Percentiles rank a stretch among this genome's conserved stretches.
Evolutionary conservation across 1,140 invertebrate genomes (phyloP).

Genomic region (Drosophila tristis): DNA sequence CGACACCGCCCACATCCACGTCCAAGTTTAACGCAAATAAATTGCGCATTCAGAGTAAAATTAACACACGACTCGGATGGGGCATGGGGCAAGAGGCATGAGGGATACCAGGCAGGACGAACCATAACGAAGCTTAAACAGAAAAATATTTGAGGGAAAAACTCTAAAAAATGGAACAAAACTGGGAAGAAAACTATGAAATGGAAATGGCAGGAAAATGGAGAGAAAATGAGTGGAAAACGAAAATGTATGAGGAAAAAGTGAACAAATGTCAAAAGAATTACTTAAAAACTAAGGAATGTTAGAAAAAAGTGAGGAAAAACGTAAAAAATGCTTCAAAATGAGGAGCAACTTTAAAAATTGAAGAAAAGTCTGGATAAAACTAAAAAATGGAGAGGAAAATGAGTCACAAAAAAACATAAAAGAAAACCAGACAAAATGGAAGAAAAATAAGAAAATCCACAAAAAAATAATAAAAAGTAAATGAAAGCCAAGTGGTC

Average conservation of each 20-base stretch:
- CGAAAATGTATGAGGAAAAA: neutral
- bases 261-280: too few species aligned
- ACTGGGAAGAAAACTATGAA: constrained; percentile 15
- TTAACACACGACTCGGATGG: constrained; percentile 58
- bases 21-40: constrained; percentile 79
- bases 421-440: constrained; percentile 6
- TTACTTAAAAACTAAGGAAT: too few species aligned
- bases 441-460: too few species aligned
- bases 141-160: constrained; percentile 58
- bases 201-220: neutral
- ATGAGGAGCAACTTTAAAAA: neutral
- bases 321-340: too few species aligned
- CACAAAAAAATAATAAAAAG: constrained; percentile 32
- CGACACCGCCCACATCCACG: constrained; percentile 27
- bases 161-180: constrained; percentile 19
- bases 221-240: neutral
- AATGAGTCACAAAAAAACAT: constrained; percentile 12
- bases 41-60: constrained; percentile 79
- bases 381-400: constrained; percentile 16
- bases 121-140: constrained; percentile 69
- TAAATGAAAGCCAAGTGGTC: constrained; percentile 53
- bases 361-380: neutral
- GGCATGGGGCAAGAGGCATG: constrained; percentile 1
- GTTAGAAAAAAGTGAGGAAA: too few species aligned
- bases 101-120: constrained; percentile 10